Evolutionary conservation across 2,888 invertebrate genomes (phyloP).

Genomic region (Litoditis marina): DNA sequence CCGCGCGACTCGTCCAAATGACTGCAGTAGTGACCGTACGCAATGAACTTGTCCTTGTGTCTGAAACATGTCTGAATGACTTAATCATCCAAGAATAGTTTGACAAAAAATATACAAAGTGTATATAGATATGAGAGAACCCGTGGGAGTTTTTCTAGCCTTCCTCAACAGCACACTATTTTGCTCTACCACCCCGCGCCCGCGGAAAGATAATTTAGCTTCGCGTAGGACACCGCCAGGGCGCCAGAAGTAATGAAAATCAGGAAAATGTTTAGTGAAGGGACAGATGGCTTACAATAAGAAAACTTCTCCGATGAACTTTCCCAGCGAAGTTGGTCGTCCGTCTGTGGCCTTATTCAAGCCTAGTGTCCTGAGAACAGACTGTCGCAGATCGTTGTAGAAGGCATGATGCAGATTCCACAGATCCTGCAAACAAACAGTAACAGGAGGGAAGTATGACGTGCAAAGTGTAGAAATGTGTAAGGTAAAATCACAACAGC

Average conservation of each 20-base stretch:
- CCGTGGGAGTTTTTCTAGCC: too few species aligned
- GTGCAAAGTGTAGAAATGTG: too few species aligned
- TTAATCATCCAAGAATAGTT: not conserved
- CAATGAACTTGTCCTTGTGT: slow-evolving; percentile 83
- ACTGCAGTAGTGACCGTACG: slow-evolving; percentile 93
- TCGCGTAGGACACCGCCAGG: too few species aligned
- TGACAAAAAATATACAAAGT: too few species aligned
- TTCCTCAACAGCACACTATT: too few species aligned
- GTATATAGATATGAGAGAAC: too few species aligned
- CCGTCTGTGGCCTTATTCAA: slow-evolving; percentile 20
- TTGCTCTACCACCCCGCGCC: too few species aligned
- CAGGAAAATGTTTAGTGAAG: not conserved
- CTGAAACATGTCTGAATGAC: slow-evolving; percentile 60
- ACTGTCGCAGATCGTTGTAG: slow-evolving; percentile 37
- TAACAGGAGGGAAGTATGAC: too few species aligned
- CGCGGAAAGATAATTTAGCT: too few species aligned
- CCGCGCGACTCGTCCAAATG: slow-evolving; percentile 86
- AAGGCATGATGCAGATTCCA: slow-evolving; percentile 34
- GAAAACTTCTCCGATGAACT: slow-evolving; percentile 76
- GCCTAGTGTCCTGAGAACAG: slow-evolving; percentile 40
- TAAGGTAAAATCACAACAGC: too few species aligned
- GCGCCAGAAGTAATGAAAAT: too few species aligned
- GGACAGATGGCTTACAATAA: slow-evolving; percentile 65
- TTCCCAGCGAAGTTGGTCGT: slow-evolving; percentile 24
- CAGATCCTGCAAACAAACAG: slow-evolving; percentile 27